phyloP scores from a whole-genome alignment of 1,140 invertebrate genomes.

The Spodoptera frugiperda region DNA sequence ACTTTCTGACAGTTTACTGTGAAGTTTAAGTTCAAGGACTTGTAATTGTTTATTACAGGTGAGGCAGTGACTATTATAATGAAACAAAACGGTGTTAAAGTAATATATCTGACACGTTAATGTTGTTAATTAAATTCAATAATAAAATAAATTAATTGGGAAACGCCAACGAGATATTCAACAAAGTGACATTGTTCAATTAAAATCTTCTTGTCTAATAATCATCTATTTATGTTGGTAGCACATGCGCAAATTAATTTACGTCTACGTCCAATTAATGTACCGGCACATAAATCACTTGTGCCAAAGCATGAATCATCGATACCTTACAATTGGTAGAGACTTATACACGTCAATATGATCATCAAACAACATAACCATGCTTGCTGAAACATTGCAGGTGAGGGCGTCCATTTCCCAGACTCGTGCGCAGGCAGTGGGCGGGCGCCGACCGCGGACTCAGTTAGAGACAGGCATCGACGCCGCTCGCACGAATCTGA shows the following conservation, averaged over 20 bases:
- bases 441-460: conserved; percentile 67
- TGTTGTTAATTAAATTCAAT: no score
- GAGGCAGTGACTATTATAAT: conserved; percentile 42
- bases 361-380: conserved; percentile 51
- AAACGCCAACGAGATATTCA: no score
- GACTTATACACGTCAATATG: conserved; percentile 40
- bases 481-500: conserved; percentile 82
- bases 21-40: conserved; percentile 79
- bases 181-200: no score
- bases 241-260: conserved; percentile 30
- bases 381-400: conserved; percentile 73
- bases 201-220: not conserved
- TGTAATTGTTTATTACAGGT: conserved; percentile 68
- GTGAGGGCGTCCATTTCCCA: conserved; percentile 60
- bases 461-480: conserved; percentile 79
- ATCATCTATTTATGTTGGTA: not conserved
- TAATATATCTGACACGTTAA: not conserved
- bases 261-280: not conserved
- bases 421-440: conserved; percentile 65
- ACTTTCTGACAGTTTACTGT: conserved; percentile 54
- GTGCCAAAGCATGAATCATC: conserved; percentile 31
- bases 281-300: conserved; percentile 16
- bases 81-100: not conserved
- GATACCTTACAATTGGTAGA: conserved; percentile 34
- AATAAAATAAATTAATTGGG: no score